Conservation (phyloP, 2,797 vertebrate genomes). For the Numenius phaeopus region DNA sequence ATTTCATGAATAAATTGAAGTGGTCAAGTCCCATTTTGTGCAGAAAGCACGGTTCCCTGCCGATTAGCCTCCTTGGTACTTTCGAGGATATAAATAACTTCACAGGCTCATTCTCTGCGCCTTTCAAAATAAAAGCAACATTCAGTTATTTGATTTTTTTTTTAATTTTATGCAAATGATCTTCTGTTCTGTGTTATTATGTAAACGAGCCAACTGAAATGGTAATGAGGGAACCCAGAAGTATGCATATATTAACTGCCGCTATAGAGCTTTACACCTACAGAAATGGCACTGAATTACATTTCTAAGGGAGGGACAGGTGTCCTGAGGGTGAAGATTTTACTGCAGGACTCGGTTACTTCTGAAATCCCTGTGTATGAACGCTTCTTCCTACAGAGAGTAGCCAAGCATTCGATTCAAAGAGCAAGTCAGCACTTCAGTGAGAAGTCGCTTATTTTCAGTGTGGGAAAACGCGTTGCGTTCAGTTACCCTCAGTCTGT, state of each 20-base stretch:
- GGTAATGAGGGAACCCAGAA: slow-evolving; percentile 61
- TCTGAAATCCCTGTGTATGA: background rate
- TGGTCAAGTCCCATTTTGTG: slow-evolving; percentile 35
- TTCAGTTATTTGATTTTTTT: slow-evolving; percentile 5
- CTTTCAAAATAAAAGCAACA: slow-evolving; percentile 29
- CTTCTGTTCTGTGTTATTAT: slow-evolving; percentile 67
- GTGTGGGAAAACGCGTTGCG: background rate
- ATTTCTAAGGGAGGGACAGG: slow-evolving; percentile 20
- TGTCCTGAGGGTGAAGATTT: slow-evolving; percentile 20
- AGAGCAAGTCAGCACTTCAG: background rate
- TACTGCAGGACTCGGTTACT: background rate
- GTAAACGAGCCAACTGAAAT: slow-evolving; percentile 71
- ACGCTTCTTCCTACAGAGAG: background rate
- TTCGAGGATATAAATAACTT: slow-evolving; percentile 43
- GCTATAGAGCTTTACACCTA: slow-evolving; percentile 41
- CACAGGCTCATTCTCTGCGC: background rate
- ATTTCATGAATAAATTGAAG: slow-evolving; percentile 43
- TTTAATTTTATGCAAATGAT: slow-evolving; percentile 74
- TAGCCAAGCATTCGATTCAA: accelerated
- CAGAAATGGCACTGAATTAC: background rate
- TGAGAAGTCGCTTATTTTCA: background rate
- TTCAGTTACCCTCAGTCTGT: accelerated
- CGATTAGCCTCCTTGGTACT: background rate
- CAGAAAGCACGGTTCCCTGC: slow-evolving; percentile 29
- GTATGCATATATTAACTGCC: slow-evolving; percentile 63